These are phyloP conservation scores for Hypsopygia costalis DNA, from an alignment of 2,888 invertebrate species.

Conservation along the genomic window DNA sequence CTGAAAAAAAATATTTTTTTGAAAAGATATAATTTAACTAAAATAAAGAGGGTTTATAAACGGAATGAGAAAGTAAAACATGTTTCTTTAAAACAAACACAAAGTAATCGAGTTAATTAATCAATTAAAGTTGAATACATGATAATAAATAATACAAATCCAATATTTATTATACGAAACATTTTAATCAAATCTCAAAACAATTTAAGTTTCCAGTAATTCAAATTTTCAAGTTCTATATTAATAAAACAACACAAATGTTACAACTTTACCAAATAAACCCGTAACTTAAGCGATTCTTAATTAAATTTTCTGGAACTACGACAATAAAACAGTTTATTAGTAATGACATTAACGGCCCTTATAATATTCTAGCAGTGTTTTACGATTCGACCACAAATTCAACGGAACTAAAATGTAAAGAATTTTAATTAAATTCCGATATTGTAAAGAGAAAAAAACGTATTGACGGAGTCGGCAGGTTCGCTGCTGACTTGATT, in stretches of 20 bases:
- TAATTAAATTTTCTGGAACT: constrained; percentile 13
- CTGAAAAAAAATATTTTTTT: too few relatives aligned
- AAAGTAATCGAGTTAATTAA: neutral
- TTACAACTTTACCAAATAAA: neutral
- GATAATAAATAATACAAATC: too few relatives aligned
- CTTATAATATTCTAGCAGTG: constrained; percentile 12
- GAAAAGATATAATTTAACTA: too few relatives aligned
- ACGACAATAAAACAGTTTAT: constrained; percentile 18
- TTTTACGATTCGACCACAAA: constrained; percentile 21
- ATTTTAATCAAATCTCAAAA: neutral
- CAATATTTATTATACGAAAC: neutral
- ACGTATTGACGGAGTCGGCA: constrained; percentile 38
- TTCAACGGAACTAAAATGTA: constrained; percentile 12
- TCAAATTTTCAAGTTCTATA: neutral
- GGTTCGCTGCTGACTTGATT: constrained; percentile 44
- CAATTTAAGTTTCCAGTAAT: neutral
- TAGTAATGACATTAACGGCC: constrained; percentile 18
- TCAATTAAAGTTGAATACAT: neutral
- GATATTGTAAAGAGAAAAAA: constrained; percentile 52
- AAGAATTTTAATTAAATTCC: constrained; percentile 60
- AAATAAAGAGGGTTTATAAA: too few relatives aligned
- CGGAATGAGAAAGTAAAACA: too few relatives aligned
- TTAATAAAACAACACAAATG: constrained; percentile 1
- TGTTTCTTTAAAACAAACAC: too few relatives aligned
- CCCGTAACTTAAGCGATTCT: constrained; percentile 1